Evolutionary conservation across 2,797 vertebrate genomes (phyloP).

Genomic region (Loris lydekkerianus): DNA sequence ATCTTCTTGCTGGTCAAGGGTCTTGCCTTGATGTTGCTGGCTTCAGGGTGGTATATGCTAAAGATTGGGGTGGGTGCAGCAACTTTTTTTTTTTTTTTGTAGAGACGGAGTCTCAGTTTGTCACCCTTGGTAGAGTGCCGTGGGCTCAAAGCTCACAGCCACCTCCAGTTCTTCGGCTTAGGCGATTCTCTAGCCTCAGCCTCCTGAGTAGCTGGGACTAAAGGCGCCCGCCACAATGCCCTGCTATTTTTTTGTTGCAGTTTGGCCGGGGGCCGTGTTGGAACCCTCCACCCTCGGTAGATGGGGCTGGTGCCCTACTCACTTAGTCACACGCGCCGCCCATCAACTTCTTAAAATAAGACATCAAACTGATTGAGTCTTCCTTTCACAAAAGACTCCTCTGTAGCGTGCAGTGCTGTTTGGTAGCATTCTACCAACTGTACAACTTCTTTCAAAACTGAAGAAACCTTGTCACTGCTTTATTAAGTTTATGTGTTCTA

Average conservation of each 20-base stretch:
- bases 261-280: no score
- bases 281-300: no score
- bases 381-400: neutral
- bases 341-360: neutral
- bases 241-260: no score
- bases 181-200: no score
- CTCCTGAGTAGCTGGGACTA: no score
- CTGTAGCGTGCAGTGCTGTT: neutral
- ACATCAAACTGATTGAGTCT: neutral
- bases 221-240: no score
- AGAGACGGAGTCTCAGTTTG: no score
- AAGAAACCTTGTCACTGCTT: neutral
- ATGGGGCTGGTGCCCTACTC: no score
- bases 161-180: no score
- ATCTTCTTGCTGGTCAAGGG: neutral
- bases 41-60: neutral
- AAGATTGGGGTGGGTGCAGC: neutral
- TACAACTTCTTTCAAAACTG: neutral
- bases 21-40: neutral
- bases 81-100: neutral
- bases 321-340: no score
- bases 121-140: no score
- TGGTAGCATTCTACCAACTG: neutral
- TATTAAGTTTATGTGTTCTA: neutral
- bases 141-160: no score